phyloP scores from a whole-genome alignment of 2,113 vertebrate species.

The Oryctolagus cuniculus region DNA sequence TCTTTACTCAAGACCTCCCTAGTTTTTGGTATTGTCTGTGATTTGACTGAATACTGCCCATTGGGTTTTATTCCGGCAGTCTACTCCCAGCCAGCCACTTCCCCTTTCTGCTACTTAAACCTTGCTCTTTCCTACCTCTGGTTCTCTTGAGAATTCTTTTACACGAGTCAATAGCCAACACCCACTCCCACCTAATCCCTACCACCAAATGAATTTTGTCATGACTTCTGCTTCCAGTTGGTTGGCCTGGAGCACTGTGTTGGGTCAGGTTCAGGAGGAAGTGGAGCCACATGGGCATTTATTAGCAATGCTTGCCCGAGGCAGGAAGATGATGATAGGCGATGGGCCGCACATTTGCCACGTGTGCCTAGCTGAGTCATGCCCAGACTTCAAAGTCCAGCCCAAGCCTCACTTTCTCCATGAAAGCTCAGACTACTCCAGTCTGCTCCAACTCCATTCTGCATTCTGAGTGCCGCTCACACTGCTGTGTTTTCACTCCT shows the following conservation, averaged over 20 bases:
- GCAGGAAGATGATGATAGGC: neutral
- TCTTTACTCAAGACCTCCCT: slow-evolving; percentile 17
- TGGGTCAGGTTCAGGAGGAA: neutral
- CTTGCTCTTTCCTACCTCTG: neutral
- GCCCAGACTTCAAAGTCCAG: neutral
- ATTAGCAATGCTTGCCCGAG: neutral
- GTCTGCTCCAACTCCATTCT: neutral
- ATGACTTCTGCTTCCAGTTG: neutral
- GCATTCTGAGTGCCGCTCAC: neutral
- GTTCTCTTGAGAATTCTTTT: neutral
- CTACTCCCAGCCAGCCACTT: neutral
- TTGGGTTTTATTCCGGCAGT: neutral
- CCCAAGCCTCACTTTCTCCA: neutral
- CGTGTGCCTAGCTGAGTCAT: neutral
- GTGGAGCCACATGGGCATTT: neutral
- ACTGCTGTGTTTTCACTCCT: neutral
- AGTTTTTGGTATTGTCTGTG: neutral
- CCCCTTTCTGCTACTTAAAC: neutral
- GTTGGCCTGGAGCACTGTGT: neutral
- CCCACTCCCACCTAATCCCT: too few relatives aligned
- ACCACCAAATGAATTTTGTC: neutral
- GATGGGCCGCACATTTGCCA: neutral
- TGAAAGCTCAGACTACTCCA: neutral
- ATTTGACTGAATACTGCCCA: neutral
- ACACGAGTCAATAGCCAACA: neutral